A percentile compares a stretch with the other conserved stretches of the same genome.
These are phyloP conservation scores for Notospermus geniculatus DNA, from an alignment of 1,140 invertebrate species.

Conservation along the genomic window DNA sequence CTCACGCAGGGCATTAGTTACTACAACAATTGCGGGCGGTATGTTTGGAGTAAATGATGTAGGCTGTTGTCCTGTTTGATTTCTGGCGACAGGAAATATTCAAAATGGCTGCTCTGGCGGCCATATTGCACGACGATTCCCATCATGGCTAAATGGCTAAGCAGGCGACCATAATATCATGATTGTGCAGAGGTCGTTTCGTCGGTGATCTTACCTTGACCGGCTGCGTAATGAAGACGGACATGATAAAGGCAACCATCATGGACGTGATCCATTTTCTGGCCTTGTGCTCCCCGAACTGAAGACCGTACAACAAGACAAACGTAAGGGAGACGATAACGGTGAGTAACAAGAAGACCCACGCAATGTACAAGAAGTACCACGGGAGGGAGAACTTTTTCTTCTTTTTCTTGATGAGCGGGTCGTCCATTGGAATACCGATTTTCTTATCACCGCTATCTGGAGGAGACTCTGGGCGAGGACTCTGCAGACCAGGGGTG, in stretches of 20 bases:
- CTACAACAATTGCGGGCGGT: too few species aligned
- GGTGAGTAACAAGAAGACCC: constrained; percentile 55
- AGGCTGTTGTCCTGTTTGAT: too few species aligned
- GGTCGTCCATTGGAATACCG: not conserved
- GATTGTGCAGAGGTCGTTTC: too few species aligned
- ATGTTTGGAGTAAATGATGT: too few species aligned
- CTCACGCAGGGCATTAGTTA: too few species aligned
- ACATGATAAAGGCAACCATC: constrained; percentile 61
- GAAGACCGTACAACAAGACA: constrained; percentile 61
- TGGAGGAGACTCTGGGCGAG: not conserved
- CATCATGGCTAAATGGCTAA: too few species aligned
- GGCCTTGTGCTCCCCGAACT: constrained; percentile 60
- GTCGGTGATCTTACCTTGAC: too few species aligned
- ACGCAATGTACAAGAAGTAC: constrained; percentile 59
- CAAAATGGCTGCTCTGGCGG: too few species aligned
- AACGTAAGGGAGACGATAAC: constrained; percentile 58
- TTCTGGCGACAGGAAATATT: too few species aligned
- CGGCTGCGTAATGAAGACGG: constrained; percentile 62
- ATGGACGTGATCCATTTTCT: constrained; percentile 63
- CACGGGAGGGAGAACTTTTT: constrained; percentile 55
- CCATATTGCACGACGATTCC: too few species aligned
- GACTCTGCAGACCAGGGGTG: not conserved
- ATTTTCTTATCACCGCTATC: not conserved
- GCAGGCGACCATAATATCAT: too few species aligned
- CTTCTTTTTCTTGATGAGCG: constrained; percentile 27